Percentiles rank a stretch among this genome's conserved stretches.
These are phyloP conservation scores for Dione juno DNA, from an alignment of 2,888 invertebrate species.

Conservation along the genomic window DNA sequence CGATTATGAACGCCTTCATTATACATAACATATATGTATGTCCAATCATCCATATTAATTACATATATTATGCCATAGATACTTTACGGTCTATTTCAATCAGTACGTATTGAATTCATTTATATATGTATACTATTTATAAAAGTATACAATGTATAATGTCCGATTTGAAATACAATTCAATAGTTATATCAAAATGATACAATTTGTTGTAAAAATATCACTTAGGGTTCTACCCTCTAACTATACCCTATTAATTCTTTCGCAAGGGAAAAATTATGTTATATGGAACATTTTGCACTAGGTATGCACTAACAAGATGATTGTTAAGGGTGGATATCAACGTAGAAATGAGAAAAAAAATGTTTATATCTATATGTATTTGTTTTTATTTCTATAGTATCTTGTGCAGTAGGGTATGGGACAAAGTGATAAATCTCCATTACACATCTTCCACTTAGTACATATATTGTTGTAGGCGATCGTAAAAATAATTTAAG, in stretches of 20 bases:
- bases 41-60: not conserved
- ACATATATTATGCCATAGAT: conserved; percentile 9
- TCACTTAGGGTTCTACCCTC: conserved; percentile 46
- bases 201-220: not conserved
- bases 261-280: conserved; percentile 77
- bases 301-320: conserved; percentile 50
- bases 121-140: not conserved
- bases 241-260: conserved; percentile 63
- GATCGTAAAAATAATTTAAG: too few relatives aligned
- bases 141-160: not conserved
- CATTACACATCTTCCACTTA: not conserved
- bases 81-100: conserved; percentile 12
- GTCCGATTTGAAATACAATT: not conserved
- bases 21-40: not conserved
- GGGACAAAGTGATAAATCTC: not conserved
- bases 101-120: not conserved
- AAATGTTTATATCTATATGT: not conserved
- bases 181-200: conserved; percentile 2
- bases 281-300: conserved; percentile 62
- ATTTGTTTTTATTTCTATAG: not conserved
- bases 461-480: too few relatives aligned
- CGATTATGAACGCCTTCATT: not conserved
- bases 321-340: not conserved
- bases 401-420: not conserved
- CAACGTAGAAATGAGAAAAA: not conserved